These are phyloP conservation scores for Paralinhomoeus sp. DNA, from an alignment of 2,888 invertebrate species.

Conservation along the genomic window DNA sequence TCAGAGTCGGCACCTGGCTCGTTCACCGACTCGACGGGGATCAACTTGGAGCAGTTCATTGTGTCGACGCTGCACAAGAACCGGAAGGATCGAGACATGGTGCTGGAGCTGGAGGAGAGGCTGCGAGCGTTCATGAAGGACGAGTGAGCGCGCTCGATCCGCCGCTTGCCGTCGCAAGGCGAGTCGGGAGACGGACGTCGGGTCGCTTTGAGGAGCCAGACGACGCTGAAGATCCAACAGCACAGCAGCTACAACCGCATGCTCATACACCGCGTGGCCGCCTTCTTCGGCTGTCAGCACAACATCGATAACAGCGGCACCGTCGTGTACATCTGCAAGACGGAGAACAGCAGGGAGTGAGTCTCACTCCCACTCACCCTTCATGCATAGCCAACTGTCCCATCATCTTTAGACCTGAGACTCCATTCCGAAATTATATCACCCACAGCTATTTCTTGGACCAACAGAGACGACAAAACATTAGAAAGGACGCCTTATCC, in stretches of 20 bases:
- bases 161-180: too few relatives aligned
- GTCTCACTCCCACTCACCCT: slow-evolving; percentile 8
- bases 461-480: slow-evolving; percentile 49
- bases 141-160: slow-evolving; percentile 49
- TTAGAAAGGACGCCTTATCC: slow-evolving; percentile 57
- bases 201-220: slow-evolving; percentile 19
- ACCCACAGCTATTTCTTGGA: slow-evolving; percentile 39
- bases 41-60: slow-evolving; percentile 64
- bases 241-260: slow-evolving; percentile 62
- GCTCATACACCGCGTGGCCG: slow-evolving; percentile 77
- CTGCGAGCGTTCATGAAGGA: slow-evolving; percentile 59
- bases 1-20: slow-evolving; percentile 11
- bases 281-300: slow-evolving; percentile 78
- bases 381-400: too few relatives aligned
- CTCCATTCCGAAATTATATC: slow-evolving; percentile 46
- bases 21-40: slow-evolving; percentile 45
- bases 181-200: too few relatives aligned
- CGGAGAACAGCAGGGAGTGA: slow-evolving; percentile 40
- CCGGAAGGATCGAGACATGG: slow-evolving; percentile 56
- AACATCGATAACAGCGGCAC: slow-evolving; percentile 63
- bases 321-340: slow-evolving; percentile 48
- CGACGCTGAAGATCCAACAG: slow-evolving; percentile 55
- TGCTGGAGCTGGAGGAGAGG: slow-evolving; percentile 67
- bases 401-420: slow-evolving; percentile 35
- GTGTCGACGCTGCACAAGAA: slow-evolving; percentile 71